phyloP scores from a whole-genome alignment of 2,797 vertebrate genomes.

The Rhynchotus rufescens region DNA sequence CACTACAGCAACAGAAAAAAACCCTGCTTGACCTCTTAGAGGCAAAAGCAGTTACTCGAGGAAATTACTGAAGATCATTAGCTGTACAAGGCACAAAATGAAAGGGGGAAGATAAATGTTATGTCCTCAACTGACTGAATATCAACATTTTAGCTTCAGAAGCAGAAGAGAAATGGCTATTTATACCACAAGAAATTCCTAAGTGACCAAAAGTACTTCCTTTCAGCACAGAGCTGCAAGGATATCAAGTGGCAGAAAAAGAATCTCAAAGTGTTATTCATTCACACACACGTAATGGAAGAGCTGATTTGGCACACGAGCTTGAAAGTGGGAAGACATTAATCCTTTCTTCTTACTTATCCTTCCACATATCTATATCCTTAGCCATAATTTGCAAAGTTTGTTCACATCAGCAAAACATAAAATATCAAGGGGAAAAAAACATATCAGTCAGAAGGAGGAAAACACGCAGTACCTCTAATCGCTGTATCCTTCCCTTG shows the following conservation, averaged over 20 bases:
- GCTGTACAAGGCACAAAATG: not conserved
- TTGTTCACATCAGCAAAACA: not conserved
- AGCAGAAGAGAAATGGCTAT: conserved; percentile 44
- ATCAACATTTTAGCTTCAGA: conserved; percentile 12
- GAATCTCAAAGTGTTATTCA: not conserved
- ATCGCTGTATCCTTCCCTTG: conserved; percentile 96
- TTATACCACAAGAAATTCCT: not conserved
- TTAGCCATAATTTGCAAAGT: not conserved
- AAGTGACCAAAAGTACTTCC: conserved; percentile 1
- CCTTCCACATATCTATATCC: not conserved
- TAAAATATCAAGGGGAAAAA: not conserved
- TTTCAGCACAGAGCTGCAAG: not conserved
- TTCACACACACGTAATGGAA: not conserved
- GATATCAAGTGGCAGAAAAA: not conserved
- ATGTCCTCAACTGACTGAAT: not conserved
- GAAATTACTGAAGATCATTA: not conserved
- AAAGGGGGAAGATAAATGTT: conserved; percentile 14
- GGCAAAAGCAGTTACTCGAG: not conserved
- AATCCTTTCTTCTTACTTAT: not conserved
- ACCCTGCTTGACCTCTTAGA: not conserved
- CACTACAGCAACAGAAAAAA: not conserved
- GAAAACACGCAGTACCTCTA: conserved; percentile 86
- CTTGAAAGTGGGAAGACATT: not conserved
- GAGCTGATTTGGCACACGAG: not conserved
- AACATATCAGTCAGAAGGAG: not conserved